Conservation (phyloP, 1,140 invertebrate species). For the Drosophila melanica region DNA sequence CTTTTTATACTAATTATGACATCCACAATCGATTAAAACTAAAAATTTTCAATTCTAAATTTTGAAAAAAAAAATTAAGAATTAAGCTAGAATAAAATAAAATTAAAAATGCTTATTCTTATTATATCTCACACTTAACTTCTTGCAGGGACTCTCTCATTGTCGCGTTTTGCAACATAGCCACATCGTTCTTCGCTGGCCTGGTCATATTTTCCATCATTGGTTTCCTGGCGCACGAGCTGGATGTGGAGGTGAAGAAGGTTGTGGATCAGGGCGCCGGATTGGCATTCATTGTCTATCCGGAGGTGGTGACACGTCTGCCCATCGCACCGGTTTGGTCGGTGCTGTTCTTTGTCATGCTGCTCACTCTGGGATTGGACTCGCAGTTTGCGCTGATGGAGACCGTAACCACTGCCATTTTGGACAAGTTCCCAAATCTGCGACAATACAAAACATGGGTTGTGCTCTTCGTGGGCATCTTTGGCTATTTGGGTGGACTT, state of each 20-base stretch:
- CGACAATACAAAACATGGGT: slow-evolving; percentile 90
- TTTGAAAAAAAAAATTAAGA: background rate
- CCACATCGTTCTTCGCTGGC: slow-evolving; percentile 91
- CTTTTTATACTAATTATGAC: too few species aligned
- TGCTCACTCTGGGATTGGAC: slow-evolving; percentile 90
- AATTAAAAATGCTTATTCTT: background rate
- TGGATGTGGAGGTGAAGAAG: slow-evolving; percentile 88
- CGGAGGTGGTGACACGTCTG: slow-evolving; percentile 92
- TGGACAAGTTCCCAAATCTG: slow-evolving; percentile 90
- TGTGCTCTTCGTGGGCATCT: slow-evolving; percentile 88
- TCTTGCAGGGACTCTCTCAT: slow-evolving; percentile 88
- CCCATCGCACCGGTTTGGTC: slow-evolving; percentile 93
- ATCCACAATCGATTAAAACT: too few species aligned
- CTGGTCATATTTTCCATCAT: slow-evolving; percentile 92
- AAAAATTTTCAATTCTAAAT: too few species aligned
- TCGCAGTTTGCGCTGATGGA: slow-evolving; percentile 93
- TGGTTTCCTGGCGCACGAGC: slow-evolving; percentile 90
- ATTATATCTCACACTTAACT: background rate
- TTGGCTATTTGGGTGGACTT: slow-evolving; percentile 90
- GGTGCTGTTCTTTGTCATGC: slow-evolving; percentile 93
- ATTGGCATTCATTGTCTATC: slow-evolving; percentile 93
- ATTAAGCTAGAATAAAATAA: background rate
- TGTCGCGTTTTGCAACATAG: slow-evolving; percentile 90
- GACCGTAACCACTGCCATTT: slow-evolving; percentile 91
- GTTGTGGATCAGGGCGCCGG: slow-evolving; percentile 92